A percentile compares a stretch with the other conserved stretches of the same genome.
Evolutionary conservation across 2,888 invertebrate genomes (phyloP).

Genomic region (Amiota minor): DNA sequence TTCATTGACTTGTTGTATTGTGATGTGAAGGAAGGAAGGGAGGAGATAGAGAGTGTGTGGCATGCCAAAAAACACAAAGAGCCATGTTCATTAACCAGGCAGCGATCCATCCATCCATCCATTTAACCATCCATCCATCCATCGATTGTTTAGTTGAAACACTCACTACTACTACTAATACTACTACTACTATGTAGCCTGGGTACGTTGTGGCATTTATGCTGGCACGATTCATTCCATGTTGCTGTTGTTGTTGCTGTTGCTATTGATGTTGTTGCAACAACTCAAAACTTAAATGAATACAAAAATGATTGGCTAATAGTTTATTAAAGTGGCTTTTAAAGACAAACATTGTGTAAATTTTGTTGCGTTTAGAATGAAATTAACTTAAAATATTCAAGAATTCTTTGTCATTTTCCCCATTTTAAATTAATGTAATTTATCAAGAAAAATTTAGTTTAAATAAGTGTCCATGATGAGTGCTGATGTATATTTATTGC

Average conservation of each 20-base stretch:
- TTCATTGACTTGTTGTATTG: conserved; percentile 17
- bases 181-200: conserved; percentile 16
- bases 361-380: too few species aligned
- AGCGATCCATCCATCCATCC: neutral
- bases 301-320: neutral
- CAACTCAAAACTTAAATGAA: too few species aligned
- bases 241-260: neutral
- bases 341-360: too few species aligned
- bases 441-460: too few species aligned
- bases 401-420: too few species aligned
- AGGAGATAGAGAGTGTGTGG: neutral
- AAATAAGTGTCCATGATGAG: too few species aligned
- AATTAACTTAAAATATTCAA: too few species aligned
- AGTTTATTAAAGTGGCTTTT: neutral
- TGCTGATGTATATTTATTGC: too few species aligned
- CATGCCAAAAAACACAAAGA: conserved; percentile 15
- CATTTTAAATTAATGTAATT: too few species aligned
- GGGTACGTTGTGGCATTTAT: conserved; percentile 29
- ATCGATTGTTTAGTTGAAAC: neutral
- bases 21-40: neutral
- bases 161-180: too few species aligned
- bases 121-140: neutral
- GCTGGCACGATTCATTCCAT: conserved; percentile 8
- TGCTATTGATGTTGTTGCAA: neutral
- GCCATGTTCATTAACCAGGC: neutral